Conservation (phyloP, 2,113 vertebrate genomes). For the Syrmaticus mikado region DNA sequence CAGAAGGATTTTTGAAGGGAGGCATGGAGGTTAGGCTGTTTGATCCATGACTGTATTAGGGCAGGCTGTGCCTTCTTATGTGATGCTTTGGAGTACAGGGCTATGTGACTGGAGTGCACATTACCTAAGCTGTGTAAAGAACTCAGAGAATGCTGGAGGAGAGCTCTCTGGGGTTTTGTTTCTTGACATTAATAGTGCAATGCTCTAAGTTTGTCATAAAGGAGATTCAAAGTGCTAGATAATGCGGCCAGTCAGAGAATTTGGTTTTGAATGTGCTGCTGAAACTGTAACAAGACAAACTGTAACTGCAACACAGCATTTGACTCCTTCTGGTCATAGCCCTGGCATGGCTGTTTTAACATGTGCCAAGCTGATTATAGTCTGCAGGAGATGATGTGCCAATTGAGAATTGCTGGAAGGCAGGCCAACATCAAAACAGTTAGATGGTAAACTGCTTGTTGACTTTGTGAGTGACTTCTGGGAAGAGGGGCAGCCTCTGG, state of each 20-base stretch:
- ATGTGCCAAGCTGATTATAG: constrained; percentile 71
- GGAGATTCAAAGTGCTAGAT: constrained; percentile 3
- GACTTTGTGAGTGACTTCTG: constrained; percentile 67
- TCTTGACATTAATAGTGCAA: constrained; percentile 11
- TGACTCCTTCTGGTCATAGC: constrained; percentile 48
- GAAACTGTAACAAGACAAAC: constrained; percentile 41
- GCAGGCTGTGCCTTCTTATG: neutral
- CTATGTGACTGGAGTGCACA: neutral
- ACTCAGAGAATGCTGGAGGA: neutral
- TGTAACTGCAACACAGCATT: constrained; percentile 56
- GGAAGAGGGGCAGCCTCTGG: constrained; percentile 59
- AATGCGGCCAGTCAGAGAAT: constrained; percentile 22
- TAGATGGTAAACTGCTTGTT: constrained; percentile 69
- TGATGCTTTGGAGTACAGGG: neutral
- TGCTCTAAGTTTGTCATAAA: neutral
- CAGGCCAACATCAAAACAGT: constrained; percentile 67
- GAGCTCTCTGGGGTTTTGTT: constrained; percentile 14
- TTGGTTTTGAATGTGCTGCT: constrained; percentile 27
- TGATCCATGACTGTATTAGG: neutral
- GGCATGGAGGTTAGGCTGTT: neutral
- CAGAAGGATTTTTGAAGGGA: neutral
- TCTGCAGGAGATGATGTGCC: constrained; percentile 67
- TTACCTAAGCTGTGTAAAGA: neutral
- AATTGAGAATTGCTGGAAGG: constrained; percentile 69
- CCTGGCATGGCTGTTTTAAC: constrained; percentile 67